Base-by-base conservation (phyloP, 1,140 invertebrate species). In the Rhopalosiphum padi region DNA sequence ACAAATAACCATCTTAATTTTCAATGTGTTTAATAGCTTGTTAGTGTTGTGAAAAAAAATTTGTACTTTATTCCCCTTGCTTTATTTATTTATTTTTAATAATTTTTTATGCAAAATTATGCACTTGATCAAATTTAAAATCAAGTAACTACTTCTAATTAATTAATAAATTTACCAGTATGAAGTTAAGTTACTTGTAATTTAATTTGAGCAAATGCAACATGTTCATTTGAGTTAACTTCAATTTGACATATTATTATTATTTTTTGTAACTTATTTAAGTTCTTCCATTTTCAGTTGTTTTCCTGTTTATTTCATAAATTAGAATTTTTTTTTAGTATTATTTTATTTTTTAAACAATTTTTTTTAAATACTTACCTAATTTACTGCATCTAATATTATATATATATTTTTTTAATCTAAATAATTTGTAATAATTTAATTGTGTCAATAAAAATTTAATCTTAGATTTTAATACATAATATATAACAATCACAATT, bases 261-360 rank as follows among this genome's bases (percentile, higher is more conserved):
- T 15, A 18, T 86, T 86, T 55, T 68, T 93, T 93, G 30, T 30
- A 11, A 89, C 51, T 89, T 89, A 83, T 92, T 93, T 93, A 93
- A 86, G 91, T 93, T 93, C 91, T 93, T 93, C 91, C 91, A 93
- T 93, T 93, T 23, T 53, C 23, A 7, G 1, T 92, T 68, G 9
- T 15, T 41, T 55, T 60, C 7, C 53, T 25, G 5, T 41, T 90
- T 55, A 1, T 18, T 55, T 89, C 30, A 18, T 46, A 48, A n/a
- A 46, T 86, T 43, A 86, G 85, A 83, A 83, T 25, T 23, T 89
- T 53, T 55, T 53, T 53, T 41, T 0, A 41, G 8, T 88, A 53
- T 30, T 25, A 37, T 25, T 37, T 89, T 25, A 89, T 53, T 41
- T 89, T 53, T 25, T 89, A 37, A 48, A 18, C 8, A 35, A 37